Conservation (phyloP, 2,888 invertebrate species). For the Trichogramma dendrolimi region DNA sequence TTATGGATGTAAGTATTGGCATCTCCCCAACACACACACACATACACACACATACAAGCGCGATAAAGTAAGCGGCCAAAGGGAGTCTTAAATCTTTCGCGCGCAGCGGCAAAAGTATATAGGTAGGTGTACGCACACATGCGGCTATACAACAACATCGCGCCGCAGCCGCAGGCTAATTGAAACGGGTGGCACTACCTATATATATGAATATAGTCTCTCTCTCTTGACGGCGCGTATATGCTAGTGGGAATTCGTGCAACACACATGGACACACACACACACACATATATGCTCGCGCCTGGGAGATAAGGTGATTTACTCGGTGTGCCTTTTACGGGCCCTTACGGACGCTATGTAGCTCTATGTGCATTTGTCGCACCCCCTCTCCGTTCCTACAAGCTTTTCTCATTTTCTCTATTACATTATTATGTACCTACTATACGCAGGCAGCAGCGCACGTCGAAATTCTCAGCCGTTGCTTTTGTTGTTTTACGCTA, state of each 20-base stretch:
- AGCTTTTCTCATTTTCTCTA: too few species aligned
- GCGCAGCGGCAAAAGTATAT: background rate
- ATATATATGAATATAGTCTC: too few species aligned
- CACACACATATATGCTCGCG: too few species aligned
- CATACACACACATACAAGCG: background rate
- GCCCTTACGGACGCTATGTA: too few species aligned
- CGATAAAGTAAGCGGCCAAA: conserved; percentile 7
- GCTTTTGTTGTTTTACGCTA: background rate
- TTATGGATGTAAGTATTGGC: background rate
- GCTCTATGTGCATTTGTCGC: background rate
- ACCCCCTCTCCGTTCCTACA: background rate
- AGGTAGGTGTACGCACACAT: too few species aligned
- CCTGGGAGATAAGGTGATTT: conserved; percentile 14
- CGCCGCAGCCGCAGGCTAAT: conserved; percentile 8
- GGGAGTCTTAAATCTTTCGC: conserved; percentile 12
- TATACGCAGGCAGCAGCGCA: too few species aligned
- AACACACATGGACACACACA: too few species aligned
- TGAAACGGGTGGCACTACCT: conserved; percentile 14
- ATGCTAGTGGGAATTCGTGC: too few species aligned
- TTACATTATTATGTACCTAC: too few species aligned
- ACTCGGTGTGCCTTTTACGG: conserved; percentile 3
- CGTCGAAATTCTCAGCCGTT: background rate
- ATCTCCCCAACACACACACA: too few species aligned
- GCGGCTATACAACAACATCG: too few species aligned
- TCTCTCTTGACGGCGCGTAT: too few species aligned